Evolutionary conservation across 2,888 invertebrate species (phyloP).

Genomic region (Julus scanicus): DNA sequence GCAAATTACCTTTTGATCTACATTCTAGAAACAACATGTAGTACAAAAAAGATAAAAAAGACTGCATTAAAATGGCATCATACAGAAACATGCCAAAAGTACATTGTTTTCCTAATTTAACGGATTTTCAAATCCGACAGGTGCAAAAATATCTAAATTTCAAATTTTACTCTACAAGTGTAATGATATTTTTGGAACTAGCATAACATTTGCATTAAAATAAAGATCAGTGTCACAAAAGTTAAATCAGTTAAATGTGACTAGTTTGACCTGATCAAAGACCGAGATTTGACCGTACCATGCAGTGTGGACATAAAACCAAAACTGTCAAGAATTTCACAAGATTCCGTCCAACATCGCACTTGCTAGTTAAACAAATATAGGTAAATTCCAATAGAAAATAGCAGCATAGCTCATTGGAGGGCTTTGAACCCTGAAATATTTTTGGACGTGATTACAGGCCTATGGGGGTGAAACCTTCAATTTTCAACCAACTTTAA

Average conservation of each 20-base stretch:
- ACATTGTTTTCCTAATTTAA: too few relatives aligned
- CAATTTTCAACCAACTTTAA: conserved; percentile 22
- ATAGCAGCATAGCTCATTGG: neutral
- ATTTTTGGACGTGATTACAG: conserved; percentile 29
- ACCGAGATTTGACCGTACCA: too few relatives aligned
- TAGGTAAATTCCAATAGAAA: neutral
- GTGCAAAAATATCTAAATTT: neutral
- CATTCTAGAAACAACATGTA: too few relatives aligned
- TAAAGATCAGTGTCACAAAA: neutral
- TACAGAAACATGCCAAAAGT: too few relatives aligned
- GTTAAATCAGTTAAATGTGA: too few relatives aligned
- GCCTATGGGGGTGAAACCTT: conserved; percentile 23
- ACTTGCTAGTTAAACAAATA: neutral
- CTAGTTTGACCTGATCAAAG: too few relatives aligned
- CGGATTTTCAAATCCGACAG: neutral
- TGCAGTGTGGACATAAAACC: too few relatives aligned
- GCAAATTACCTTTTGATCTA: too few relatives aligned
- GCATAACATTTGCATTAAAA: neutral
- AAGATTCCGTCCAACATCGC: neutral
- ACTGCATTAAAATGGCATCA: too few relatives aligned
- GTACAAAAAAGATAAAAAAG: too few relatives aligned
- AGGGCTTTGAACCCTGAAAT: conserved; percentile 37
- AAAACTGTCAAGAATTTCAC: neutral
- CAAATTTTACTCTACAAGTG: neutral
- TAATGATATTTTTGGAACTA: neutral